phyloP scores from a whole-genome alignment of 2,113 vertebrate species.

The Malurus melanocephalus region DNA sequence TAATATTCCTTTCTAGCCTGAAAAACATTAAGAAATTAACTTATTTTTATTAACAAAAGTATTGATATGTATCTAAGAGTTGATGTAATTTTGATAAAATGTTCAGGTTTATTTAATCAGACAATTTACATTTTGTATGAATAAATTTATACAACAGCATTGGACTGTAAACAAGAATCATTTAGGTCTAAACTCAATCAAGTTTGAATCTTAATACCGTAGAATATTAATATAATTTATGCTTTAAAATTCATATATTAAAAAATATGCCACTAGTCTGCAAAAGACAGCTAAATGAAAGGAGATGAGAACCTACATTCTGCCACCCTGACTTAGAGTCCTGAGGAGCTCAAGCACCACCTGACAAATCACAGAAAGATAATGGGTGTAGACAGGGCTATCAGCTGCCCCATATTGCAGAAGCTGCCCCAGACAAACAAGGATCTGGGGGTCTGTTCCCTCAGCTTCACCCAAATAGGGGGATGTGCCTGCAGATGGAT shows the following conservation, averaged over 20 bases:
- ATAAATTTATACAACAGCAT: not conserved
- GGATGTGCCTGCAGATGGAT: not conserved
- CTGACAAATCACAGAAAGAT: not conserved
- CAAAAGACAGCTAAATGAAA: not conserved
- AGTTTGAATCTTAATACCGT: not conserved
- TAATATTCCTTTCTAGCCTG: not conserved
- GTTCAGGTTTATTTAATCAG: not conserved
- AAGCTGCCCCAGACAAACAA: not conserved
- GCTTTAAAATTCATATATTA: not conserved
- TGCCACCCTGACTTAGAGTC: not conserved
- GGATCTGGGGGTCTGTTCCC: not conserved
- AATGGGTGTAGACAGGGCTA: not conserved
- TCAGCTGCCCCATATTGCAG: not conserved
- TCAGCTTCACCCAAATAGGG: not conserved
- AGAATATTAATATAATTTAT: not conserved
- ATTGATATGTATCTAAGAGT: not conserved
- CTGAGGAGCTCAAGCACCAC: not conserved
- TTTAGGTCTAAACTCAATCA: constrained; percentile 16
- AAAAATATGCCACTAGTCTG: not conserved
- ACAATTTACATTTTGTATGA: constrained; percentile 16
- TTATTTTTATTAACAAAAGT: not conserved
- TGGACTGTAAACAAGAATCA: not conserved
- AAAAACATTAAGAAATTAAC: not conserved
- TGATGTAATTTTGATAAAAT: constrained; percentile 10
- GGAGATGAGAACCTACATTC: not conserved